Conservation (phyloP, 2,113 vertebrate species). For the Mirounga angustirostris region DNA sequence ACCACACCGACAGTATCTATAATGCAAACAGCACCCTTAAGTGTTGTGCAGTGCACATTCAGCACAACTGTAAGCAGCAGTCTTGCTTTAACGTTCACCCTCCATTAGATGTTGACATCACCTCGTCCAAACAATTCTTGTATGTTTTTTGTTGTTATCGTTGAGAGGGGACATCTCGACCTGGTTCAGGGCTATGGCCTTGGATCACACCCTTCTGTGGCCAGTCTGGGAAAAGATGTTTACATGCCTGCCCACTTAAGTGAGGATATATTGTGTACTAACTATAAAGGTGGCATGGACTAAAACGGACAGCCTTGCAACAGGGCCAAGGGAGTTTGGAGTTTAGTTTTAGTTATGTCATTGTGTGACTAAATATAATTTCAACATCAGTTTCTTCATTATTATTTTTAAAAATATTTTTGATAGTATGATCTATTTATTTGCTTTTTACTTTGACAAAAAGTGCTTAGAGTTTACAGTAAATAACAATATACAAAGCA, state of each 20-base stretch:
- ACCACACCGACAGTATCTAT: not conserved
- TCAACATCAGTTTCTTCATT: not conserved
- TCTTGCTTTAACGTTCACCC: not conserved
- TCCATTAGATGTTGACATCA: not conserved
- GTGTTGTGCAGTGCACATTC: not conserved
- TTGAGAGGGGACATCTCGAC: not conserved
- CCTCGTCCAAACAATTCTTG: not conserved
- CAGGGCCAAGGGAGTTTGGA: not conserved
- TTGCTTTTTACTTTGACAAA: conserved; percentile 42
- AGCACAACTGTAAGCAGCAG: not conserved
- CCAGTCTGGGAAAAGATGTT: not conserved
- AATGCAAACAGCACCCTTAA: not conserved
- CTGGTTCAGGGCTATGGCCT: not conserved
- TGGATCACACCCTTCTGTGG: not conserved
- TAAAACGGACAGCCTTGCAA: not conserved
- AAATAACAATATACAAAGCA: not conserved
- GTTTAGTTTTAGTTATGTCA: not conserved
- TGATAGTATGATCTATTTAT: not conserved
- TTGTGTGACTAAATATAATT: not conserved
- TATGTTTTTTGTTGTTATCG: not conserved
- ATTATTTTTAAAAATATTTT: conserved; percentile 29
- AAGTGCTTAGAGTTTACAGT: not conserved
- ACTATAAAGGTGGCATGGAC: not conserved
- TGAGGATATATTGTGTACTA: not conserved
- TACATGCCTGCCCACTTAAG: not conserved